phyloP scores from a whole-genome alignment of 1,140 invertebrate species.

The Pseudoatta argentina region DNA sequence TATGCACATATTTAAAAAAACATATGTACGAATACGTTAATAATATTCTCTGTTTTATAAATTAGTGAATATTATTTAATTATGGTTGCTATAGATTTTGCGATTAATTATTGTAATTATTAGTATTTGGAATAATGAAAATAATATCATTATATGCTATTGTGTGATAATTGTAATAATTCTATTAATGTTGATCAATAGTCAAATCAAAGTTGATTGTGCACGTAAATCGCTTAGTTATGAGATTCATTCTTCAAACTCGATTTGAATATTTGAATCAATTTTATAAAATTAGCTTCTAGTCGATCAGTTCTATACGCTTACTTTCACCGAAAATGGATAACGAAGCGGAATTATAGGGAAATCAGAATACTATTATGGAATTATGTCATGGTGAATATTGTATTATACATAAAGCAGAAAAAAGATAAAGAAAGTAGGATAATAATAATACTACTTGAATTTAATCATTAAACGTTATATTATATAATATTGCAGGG shows the following conservation, averaged over 20 bases:
- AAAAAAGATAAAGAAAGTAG: neutral
- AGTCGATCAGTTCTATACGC: conserved; percentile 28
- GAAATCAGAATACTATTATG: conserved; percentile 18
- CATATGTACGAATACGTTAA: neutral
- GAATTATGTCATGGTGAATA: conserved; percentile 9
- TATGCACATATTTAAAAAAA: neutral
- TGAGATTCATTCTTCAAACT: conserved; percentile 32
- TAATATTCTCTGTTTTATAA: neutral
- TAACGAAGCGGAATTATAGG: conserved; percentile 39
- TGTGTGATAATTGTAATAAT: neutral
- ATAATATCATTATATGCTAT: neutral
- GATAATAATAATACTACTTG: neutral
- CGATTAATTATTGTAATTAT: neutral
- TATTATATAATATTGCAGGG: neutral
- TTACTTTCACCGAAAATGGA: conserved; percentile 28
- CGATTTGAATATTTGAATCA: conserved; percentile 32
- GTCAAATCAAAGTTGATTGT: conserved; percentile 23
- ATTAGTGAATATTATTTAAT: neutral
- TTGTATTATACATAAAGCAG: neutral
- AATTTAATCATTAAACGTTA: conserved; percentile 11
- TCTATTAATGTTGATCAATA: neutral
- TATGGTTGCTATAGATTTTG: neutral
- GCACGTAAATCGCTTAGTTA: neutral
- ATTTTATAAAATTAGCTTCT: conserved; percentile 36
- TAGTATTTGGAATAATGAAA: neutral